Conservation (phyloP, 2,113 vertebrate genomes). For the Mus spicilegus region DNA sequence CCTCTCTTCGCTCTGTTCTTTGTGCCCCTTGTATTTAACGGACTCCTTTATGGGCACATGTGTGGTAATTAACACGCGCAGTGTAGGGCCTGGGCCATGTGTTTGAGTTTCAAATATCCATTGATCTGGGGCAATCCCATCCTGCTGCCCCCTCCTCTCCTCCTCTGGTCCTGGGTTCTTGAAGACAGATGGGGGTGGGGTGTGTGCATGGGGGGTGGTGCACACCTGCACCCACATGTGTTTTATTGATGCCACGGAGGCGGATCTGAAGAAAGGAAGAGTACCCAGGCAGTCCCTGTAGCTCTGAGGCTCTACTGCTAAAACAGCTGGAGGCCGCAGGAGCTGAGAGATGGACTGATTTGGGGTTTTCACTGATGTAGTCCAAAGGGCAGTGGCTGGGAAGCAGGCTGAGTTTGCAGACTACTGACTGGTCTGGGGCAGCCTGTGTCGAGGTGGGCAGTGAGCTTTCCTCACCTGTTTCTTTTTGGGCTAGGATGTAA, state of each 20-base stretch:
- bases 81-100: conserved; percentile 87
- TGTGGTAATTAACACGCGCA: conserved; percentile 89
- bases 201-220: neutral
- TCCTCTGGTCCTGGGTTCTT: conserved; percentile 70
- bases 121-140: conserved; percentile 84
- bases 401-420: neutral
- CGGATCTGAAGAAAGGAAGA: neutral
- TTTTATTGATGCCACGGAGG: conserved; percentile 39
- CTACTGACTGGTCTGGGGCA: neutral
- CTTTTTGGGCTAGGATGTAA: neutral
- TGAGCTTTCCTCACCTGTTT: neutral
- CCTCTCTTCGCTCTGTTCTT: conserved; percentile 86
- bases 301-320: neutral
- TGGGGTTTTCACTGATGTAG: neutral
- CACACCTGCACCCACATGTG: neutral
- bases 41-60: conserved; percentile 88
- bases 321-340: neutral
- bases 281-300: neutral
- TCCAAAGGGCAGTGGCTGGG: neutral
- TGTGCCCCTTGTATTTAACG: conserved; percentile 85
- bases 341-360: neutral
- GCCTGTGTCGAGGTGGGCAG: too few relatives aligned
- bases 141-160: conserved; percentile 61
- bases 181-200: conserved; percentile 75
- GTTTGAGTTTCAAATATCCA: conserved; percentile 88